phyloP scores from a whole-genome alignment of 2,888 invertebrate genomes.

The Eretmocerus hayati region DNA sequence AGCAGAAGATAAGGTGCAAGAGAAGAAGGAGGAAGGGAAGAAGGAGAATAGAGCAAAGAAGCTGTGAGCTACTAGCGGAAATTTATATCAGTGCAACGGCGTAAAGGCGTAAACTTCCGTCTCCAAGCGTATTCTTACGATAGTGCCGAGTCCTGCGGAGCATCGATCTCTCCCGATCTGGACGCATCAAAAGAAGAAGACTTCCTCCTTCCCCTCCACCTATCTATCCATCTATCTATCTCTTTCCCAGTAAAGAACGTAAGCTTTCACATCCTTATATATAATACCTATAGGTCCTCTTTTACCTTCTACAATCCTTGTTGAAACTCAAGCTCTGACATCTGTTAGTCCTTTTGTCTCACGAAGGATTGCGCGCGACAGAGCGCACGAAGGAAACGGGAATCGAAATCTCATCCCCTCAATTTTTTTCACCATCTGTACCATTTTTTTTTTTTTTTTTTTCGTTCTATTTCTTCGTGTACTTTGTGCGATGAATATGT shows the following conservation, averaged over 20 bases:
- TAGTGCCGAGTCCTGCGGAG: neutral
- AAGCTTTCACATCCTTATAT: too few relatives aligned
- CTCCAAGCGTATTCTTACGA: too few relatives aligned
- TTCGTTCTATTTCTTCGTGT: too few relatives aligned
- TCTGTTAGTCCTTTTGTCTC: slow-evolving; percentile 14
- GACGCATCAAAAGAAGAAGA: neutral
- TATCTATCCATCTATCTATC: neutral
- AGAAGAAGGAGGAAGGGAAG: neutral
- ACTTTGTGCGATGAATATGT: too few relatives aligned
- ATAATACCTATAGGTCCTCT: too few relatives aligned
- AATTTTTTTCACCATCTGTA: too few relatives aligned
- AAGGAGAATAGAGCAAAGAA: neutral
- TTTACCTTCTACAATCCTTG: neutral
- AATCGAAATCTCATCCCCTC: too few relatives aligned
- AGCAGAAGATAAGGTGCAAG: neutral
- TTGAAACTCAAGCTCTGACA: slow-evolving; percentile 5
- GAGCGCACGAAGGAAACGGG: neutral
- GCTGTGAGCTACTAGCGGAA: too few relatives aligned
- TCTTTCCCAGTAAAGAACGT: too few relatives aligned
- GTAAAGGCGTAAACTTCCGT: slow-evolving; percentile 8
- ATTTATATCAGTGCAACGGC: slow-evolving; percentile 3
- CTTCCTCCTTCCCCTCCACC: neutral
- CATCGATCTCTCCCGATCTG: slow-evolving; percentile 12
- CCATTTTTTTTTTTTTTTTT: too few relatives aligned
- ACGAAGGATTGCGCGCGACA: neutral